Evolutionary conservation across 2,113 vertebrate genomes (phyloP).

Genomic region (Crotophaga sulcirostris): DNA sequence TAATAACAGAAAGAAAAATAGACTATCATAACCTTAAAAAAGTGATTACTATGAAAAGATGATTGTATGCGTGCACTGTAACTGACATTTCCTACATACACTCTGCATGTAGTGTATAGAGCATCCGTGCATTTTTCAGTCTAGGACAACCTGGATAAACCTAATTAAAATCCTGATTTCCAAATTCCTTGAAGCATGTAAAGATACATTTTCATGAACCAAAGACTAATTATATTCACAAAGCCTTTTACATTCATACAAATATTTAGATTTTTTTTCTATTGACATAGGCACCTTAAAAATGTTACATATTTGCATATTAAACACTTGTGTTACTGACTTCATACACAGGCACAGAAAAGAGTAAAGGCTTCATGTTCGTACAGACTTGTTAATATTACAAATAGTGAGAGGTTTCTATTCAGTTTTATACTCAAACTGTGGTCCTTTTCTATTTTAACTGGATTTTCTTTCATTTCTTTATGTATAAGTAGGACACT

Average conservation of each 20-base stretch:
- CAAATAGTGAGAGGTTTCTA: background rate
- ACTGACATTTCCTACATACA: background rate
- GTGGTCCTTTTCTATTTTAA: background rate
- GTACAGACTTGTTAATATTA: background rate
- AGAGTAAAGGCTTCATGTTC: background rate
- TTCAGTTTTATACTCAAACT: background rate
- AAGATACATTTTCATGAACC: background rate
- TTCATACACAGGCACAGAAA: background rate
- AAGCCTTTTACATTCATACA: background rate
- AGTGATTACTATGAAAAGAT: background rate
- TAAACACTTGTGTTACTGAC: background rate
- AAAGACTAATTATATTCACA: background rate
- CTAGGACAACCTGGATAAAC: background rate
- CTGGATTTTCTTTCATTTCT: background rate
- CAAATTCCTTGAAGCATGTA: background rate
- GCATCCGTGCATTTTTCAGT: fast-evolving
- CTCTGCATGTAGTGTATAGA: background rate
- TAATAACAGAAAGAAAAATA: background rate
- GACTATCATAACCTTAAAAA: background rate
- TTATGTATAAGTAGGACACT: background rate
- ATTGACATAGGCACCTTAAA: background rate
- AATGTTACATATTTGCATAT: background rate
- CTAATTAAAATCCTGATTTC: background rate
- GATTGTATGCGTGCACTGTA: background rate
- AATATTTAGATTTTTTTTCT: background rate